Evolutionary conservation across 2,888 invertebrate genomes (phyloP), one percentile per base, ranked within the genome.

Genomic region (Ornithoptera priamus): DNA sequence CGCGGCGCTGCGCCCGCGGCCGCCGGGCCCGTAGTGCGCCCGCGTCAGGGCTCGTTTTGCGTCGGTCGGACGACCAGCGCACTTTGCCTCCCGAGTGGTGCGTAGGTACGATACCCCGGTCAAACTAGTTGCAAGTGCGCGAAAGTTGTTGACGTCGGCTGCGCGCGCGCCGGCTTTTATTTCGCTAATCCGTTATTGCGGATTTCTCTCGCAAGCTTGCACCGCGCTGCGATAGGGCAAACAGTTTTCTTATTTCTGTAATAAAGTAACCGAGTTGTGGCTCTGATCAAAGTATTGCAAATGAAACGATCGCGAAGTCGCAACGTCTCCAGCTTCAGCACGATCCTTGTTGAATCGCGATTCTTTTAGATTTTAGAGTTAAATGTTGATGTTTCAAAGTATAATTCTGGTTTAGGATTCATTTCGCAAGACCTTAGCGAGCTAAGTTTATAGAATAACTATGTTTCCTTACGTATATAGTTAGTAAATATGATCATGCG

Each of bases 111-210:
- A 75, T 75, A 72, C 73, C 73, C 81, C 77, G 80, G 88, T 86
- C 82, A 78, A 82, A 83, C 84, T 81, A 85, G 84, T 83, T 82
- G 81, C 77, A 76, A 74, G 71, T 73, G 74, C 79, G 84, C 78
- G 86, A 85, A 86, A 86, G 85, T 81, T 78, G 82, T 77, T 80
- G 82, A 83, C 77, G 79, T 77, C 78, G 77, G 78, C 77, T 78
- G 77, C 39, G 76, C 74, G 72, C 74, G 76, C 74, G 72, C 74
- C 76, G 80, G 77, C 79, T 81, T 83, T 81, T 80, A 83, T 83
- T 84, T 80, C 78, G 77, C 82, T 83, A 82, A 84, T 84, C 81
- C 79, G 79, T 79, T 76, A 75, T 74, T 76, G 75, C 77, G 39
- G 78, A 78, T 84, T 83, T 84, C 84, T 78, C 81, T 74, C 61